Conservation (phyloP, 2,797 vertebrate species). For the Cuculus canorus region DNA sequence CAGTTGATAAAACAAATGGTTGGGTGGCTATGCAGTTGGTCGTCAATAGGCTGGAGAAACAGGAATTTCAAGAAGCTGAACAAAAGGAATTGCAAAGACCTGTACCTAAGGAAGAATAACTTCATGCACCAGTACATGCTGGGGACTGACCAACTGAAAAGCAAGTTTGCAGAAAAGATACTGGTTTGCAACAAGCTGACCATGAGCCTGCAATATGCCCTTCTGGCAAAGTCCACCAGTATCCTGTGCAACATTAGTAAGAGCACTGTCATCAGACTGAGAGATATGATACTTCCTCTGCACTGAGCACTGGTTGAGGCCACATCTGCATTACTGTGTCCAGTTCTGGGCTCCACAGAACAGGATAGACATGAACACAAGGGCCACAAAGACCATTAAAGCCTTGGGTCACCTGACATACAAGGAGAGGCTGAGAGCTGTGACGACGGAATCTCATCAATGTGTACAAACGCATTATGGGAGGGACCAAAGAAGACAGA, state of each 20-base stretch:
- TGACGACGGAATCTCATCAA: not conserved
- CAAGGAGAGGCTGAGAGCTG: not conserved
- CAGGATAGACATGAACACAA: not conserved
- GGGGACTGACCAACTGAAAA: not conserved
- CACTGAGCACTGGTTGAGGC: not conserved
- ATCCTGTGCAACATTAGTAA: not conserved
- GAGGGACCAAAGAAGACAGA: not conserved
- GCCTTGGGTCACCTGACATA: rapidly evolving
- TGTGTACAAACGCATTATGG: not conserved
- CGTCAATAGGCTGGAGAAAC: not conserved
- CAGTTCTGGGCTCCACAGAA: not conserved
- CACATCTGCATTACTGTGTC: too few species aligned
- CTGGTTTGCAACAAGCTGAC: not conserved
- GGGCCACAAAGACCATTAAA: not conserved
- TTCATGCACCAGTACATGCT: not conserved
- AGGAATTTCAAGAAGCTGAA: not conserved
- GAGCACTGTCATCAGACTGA: not conserved
- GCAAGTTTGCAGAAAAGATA: not conserved
- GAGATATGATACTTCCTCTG: not conserved
- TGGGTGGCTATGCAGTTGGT: not conserved
- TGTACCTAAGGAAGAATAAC: not conserved
- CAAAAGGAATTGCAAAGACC: not conserved
- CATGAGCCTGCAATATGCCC: not conserved
- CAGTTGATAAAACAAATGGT: not conserved
- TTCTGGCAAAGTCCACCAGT: not conserved